A percentile compares a stretch with the other conserved stretches of the same genome.
These are phyloP conservation scores for Brevimyrus niger DNA, from an alignment of 2,113 vertebrate species.

Conservation along the genomic window DNA sequence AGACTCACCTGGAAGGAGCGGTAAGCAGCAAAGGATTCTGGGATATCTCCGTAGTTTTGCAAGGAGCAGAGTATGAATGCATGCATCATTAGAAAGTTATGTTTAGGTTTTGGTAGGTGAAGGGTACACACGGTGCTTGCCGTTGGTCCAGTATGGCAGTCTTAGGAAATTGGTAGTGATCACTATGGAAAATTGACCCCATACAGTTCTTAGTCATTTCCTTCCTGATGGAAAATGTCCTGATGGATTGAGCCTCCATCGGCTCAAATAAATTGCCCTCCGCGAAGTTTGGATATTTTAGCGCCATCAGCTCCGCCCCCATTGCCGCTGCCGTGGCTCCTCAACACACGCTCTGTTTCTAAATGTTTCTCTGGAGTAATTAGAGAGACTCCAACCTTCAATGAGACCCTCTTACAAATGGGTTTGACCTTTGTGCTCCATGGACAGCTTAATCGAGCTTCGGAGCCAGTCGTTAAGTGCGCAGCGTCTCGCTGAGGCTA, in stretches of 20 bases:
- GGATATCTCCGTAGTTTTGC: neutral
- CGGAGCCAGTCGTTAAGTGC: slow-evolving; percentile 9
- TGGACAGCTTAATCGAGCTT: slow-evolving; percentile 33
- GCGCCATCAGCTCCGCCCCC: neutral
- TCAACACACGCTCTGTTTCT: neutral
- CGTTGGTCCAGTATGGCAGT: neutral
- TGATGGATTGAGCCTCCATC: slow-evolving; percentile 39
- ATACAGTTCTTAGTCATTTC: slow-evolving; percentile 54
- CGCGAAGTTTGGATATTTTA: slow-evolving; percentile 43
- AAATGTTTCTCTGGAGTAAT: slow-evolving; percentile 1
- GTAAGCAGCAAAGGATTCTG: slow-evolving; percentile 45
- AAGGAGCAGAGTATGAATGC: neutral
- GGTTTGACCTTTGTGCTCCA: slow-evolving; percentile 42
- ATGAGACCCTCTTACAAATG: slow-evolving; percentile 17
- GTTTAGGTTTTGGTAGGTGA: neutral
- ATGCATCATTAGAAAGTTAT: neutral
- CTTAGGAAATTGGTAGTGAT: neutral
- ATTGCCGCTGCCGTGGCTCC: neutral
- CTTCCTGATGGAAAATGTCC: slow-evolving; percentile 56
- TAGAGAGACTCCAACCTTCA: slow-evolving; percentile 12
- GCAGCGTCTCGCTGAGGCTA: neutral
- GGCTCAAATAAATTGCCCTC: slow-evolving; percentile 49
- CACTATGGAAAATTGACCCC: neutral
- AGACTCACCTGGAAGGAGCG: slow-evolving; percentile 84
- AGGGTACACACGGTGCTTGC: neutral